Evolutionary conservation across 2,888 invertebrate species (phyloP).

Genomic region (Platerodrilus igneus): DNA sequence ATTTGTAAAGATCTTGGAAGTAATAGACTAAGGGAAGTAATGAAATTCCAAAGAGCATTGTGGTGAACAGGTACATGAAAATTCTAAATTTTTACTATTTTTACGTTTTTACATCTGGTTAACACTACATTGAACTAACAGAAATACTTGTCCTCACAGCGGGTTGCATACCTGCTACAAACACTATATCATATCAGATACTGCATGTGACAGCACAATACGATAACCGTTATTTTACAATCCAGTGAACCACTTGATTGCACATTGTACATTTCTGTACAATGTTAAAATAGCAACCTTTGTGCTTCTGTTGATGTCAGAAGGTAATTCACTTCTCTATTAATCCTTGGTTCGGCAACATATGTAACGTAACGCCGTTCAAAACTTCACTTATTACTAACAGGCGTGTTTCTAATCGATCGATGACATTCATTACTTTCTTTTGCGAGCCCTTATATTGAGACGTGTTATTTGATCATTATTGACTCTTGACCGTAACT

Average conservation of each 20-base stretch:
- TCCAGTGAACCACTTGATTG: constrained; percentile 20
- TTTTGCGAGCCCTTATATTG: constrained; percentile 42
- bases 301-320: constrained; percentile 16
- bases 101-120: too few relatives aligned
- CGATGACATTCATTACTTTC: constrained; percentile 42
- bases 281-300: constrained; percentile 19
- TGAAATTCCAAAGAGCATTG: too few relatives aligned
- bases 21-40: too few relatives aligned
- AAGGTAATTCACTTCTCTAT: constrained; percentile 12
- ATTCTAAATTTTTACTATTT: too few relatives aligned
- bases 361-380: constrained; percentile 16
- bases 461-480: constrained; percentile 45
- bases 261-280: constrained; percentile 20
- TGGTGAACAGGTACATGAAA: too few relatives aligned
- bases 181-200: constrained; percentile 39
- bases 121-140: too few relatives aligned
- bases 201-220: constrained; percentile 37
- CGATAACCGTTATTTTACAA: constrained; percentile 26
- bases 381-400: constrained; percentile 17
- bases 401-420: constrained; percentile 19
- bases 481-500: constrained; percentile 42
- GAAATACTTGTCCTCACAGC: constrained; percentile 39
- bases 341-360: constrained; percentile 5
- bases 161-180: constrained; percentile 37
- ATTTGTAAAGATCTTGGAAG: too few relatives aligned